Evolutionary conservation across 2,113 vertebrate genomes (phyloP).

Genomic region (Chiloscyllium plagiosum): DNA sequence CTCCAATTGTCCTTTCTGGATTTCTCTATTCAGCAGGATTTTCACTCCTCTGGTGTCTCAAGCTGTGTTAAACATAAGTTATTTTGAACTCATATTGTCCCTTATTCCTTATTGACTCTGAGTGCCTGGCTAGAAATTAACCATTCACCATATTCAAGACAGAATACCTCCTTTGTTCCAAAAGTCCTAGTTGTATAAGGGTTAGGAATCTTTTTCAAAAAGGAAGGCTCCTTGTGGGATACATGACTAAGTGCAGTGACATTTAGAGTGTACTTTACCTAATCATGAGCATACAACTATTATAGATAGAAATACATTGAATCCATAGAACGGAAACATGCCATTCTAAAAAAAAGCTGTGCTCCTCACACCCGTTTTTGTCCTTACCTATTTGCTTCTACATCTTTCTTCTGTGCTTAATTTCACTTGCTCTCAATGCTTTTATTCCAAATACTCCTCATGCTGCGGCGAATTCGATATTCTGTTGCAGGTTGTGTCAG

Average conservation of each 20-base stretch:
- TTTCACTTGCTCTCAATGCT: neutral
- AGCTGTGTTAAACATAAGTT: neutral
- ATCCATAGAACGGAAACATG: neutral
- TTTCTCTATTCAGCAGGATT: neutral
- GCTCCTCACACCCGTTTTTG: neutral
- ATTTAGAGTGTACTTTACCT: neutral
- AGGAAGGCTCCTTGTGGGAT: neutral
- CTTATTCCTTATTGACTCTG: neutral
- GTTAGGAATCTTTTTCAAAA: neutral
- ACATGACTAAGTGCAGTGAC: neutral
- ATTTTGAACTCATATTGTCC: neutral
- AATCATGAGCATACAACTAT: neutral
- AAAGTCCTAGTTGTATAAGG: neutral
- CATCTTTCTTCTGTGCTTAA: neutral
- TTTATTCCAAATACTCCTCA: neutral
- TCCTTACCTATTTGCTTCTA: neutral
- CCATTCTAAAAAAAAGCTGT: no score
- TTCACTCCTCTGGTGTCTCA: neutral
- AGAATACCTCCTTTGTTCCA: neutral
- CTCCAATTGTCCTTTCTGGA: conserved; percentile 1
- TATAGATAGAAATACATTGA: neutral
- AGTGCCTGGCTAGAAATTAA: neutral
- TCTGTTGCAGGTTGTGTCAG: neutral
- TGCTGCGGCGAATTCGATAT: neutral
- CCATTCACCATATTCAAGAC: neutral